Conservation (phyloP, 2,797 vertebrate genomes). For the Tapirus indicus region DNA sequence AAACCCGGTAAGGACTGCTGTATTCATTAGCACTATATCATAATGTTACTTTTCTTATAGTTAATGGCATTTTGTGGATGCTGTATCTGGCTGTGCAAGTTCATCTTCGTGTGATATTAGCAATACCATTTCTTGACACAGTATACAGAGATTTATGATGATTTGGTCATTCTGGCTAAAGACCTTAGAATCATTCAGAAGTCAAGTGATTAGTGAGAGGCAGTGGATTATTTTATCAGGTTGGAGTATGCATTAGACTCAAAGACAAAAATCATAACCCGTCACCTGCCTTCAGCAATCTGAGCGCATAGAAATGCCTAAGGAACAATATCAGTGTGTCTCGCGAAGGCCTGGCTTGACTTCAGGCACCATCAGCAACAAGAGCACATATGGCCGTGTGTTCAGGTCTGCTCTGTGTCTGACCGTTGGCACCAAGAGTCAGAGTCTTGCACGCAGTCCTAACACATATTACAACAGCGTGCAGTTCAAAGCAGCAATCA, state of each 20-base stretch:
- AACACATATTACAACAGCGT: too few species aligned
- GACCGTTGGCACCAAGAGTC: fast-evolving
- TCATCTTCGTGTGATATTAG: not conserved
- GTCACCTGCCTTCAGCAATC: not conserved
- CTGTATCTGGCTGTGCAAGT: not conserved
- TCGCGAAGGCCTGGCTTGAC: not conserved
- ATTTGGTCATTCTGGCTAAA: not conserved
- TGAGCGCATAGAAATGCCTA: not conserved
- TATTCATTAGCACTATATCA: not conserved
- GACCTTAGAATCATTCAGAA: not conserved
- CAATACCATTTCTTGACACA: not conserved
- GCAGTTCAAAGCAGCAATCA: not conserved
- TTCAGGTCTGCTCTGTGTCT: too few species aligned
- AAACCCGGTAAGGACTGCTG: not conserved
- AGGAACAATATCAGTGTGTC: fast-evolving
- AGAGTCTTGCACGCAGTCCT: not conserved
- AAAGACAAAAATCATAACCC: not conserved
- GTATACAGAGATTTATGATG: not conserved
- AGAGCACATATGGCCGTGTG: fast-evolving
- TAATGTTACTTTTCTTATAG: not conserved
- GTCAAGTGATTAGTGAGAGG: not conserved
- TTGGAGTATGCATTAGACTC: not conserved
- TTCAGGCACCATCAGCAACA: not conserved
- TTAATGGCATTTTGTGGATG: not conserved
- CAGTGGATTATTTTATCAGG: not conserved